Evolutionary conservation across 30 jellyfish, hydroid and myxozoan species (phyloP).

Genomic region (Catostylus mosaicus): DNA sequence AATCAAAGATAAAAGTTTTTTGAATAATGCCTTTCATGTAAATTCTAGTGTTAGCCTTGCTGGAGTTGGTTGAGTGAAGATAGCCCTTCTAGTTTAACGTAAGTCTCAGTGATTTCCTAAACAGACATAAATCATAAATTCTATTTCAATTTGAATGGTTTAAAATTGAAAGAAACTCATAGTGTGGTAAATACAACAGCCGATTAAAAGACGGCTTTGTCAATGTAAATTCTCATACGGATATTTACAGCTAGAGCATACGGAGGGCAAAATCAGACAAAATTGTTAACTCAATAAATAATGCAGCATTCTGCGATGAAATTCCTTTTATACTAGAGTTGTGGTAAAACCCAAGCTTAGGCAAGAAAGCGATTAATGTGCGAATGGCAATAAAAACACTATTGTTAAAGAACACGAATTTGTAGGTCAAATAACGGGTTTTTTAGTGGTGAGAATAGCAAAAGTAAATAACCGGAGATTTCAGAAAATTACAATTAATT

Average conservation of each 20-base stretch:
- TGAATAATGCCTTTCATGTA: no score
- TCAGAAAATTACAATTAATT: no score
- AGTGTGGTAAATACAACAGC: neutral
- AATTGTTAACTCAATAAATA: constrained; percentile 1
- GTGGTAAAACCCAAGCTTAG: constrained; percentile 40
- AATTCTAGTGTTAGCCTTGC: no score
- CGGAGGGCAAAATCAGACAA: neutral
- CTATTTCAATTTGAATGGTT: neutral
- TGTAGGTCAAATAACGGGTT: constrained; percentile 4
- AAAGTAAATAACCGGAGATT: neutral
- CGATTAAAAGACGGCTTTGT: neutral
- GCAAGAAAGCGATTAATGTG: constrained; percentile 13
- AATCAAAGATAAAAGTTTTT: no score
- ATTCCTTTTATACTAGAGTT: neutral
- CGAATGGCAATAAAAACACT: neutral
- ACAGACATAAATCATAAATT: neutral
- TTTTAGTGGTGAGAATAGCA: neutral
- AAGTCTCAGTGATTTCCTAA: neutral
- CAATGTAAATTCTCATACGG: neutral
- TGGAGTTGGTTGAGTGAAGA: no score
- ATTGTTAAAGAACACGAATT: neutral
- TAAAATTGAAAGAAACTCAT: neutral
- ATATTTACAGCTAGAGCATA: neutral
- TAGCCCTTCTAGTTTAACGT: no score
- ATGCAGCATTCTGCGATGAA: constrained; percentile 11